phyloP scores from a whole-genome alignment of 2,797 vertebrate species.

The Alca torda region DNA sequence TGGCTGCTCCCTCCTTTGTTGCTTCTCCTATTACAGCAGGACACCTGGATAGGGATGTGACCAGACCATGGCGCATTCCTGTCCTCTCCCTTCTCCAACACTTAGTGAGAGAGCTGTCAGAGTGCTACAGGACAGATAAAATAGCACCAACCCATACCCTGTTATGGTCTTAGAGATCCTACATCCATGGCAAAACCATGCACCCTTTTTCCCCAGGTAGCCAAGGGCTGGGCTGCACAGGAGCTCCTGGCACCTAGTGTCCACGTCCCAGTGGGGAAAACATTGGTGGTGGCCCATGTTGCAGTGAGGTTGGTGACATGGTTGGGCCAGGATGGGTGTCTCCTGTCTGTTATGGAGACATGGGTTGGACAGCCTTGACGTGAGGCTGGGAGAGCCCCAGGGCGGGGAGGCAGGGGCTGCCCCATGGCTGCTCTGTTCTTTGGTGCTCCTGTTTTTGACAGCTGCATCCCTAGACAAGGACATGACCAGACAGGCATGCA shows the following conservation, averaged over 20 bases:
- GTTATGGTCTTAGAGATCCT: neutral
- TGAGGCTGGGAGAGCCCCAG: neutral
- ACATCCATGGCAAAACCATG: neutral
- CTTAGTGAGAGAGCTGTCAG: neutral
- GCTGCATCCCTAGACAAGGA: neutral
- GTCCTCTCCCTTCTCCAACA: neutral
- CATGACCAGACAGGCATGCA: neutral
- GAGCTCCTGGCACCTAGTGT: neutral
- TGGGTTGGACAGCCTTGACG: neutral
- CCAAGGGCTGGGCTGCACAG: neutral
- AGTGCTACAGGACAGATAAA: fast-evolving
- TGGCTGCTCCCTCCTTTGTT: neutral
- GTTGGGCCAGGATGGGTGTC: neutral
- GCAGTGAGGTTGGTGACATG: neutral
- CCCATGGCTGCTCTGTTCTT: neutral
- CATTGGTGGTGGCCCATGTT: neutral
- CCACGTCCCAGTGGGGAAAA: neutral
- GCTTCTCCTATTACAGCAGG: neutral
- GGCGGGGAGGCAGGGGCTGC: neutral
- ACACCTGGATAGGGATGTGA: neutral
- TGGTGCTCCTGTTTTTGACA: neutral
- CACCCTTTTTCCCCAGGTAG: neutral
- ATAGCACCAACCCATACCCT: neutral
- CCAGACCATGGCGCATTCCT: too few species aligned
- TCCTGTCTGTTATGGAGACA: neutral